Conservation (phyloP, 2,888 invertebrate species). For the Nomada lathburiana region DNA sequence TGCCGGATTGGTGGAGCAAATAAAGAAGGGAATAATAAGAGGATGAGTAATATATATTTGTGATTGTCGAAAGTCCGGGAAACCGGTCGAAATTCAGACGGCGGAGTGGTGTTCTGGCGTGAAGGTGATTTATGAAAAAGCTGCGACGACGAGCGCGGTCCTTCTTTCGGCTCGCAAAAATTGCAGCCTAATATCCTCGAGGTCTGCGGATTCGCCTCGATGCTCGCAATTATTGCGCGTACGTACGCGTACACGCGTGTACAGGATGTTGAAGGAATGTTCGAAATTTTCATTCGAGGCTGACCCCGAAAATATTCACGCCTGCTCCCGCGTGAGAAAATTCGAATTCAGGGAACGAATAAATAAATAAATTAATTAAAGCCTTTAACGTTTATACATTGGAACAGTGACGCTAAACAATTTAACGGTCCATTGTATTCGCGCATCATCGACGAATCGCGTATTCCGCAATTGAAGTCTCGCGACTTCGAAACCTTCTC, state of each 20-base stretch:
- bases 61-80: slow-evolving; percentile 20
- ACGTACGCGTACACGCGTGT: not conserved
- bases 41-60: not conserved
- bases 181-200: slow-evolving; percentile 60
- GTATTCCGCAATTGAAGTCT: too few relatives aligned
- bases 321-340: too few relatives aligned
- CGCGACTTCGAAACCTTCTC: too few relatives aligned
- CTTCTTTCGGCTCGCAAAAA: slow-evolving; percentile 54
- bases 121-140: slow-evolving; percentile 64
- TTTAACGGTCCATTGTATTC: too few relatives aligned
- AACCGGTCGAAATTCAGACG: slow-evolving; percentile 38
- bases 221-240: slow-evolving; percentile 47
- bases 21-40: not conserved
- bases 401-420: too few relatives aligned
- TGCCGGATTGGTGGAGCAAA: not conserved
- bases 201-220: slow-evolving; percentile 53
- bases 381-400: too few relatives aligned
- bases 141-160: slow-evolving; percentile 34
- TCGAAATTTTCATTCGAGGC: not conserved
- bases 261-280: slow-evolving; percentile 24
- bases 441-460: too few relatives aligned
- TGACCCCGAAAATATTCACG: too few relatives aligned
- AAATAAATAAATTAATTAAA: too few relatives aligned
- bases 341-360: too few relatives aligned
- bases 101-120: slow-evolving; percentile 19